phyloP scores from a whole-genome alignment of 2,113 vertebrate species.

The Calypte anna region DNA sequence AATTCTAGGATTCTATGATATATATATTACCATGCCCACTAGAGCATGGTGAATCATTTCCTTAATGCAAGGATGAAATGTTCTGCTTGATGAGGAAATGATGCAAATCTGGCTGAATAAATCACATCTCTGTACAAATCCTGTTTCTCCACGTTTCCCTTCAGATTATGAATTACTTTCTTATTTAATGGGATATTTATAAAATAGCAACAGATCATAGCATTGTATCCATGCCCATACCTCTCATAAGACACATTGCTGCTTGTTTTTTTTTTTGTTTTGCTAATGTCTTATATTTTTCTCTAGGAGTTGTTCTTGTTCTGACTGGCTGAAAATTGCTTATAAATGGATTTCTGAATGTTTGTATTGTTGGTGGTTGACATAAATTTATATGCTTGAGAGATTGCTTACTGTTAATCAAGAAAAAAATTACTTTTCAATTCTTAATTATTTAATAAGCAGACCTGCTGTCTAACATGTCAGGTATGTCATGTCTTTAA shows the following conservation, averaged over 20 bases:
- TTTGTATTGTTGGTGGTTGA: neutral
- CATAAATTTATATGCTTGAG: neutral
- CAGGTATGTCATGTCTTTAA: neutral
- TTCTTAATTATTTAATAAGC: neutral
- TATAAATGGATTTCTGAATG: neutral
- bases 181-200: neutral
- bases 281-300: neutral
- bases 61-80: neutral
- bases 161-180: neutral
- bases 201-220: neutral
- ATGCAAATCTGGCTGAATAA: neutral
- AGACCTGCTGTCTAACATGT: fast-evolving
- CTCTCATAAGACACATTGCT: fast-evolving
- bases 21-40: too few relatives aligned
- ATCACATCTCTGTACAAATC: neutral
- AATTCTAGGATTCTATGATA: too few relatives aligned
- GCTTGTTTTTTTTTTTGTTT: neutral
- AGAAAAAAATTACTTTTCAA: neutral
- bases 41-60: too few relatives aligned
- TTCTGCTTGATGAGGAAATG: fast-evolving
- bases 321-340: neutral
- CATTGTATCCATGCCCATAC: neutral
- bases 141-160: neutral
- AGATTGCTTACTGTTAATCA: neutral
- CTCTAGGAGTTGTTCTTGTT: neutral